Evolutionary conservation across 2,888 invertebrate species (phyloP), one percentile per base, ranked within the genome.

Genomic region (Lamellibrachia satsuma): DNA sequence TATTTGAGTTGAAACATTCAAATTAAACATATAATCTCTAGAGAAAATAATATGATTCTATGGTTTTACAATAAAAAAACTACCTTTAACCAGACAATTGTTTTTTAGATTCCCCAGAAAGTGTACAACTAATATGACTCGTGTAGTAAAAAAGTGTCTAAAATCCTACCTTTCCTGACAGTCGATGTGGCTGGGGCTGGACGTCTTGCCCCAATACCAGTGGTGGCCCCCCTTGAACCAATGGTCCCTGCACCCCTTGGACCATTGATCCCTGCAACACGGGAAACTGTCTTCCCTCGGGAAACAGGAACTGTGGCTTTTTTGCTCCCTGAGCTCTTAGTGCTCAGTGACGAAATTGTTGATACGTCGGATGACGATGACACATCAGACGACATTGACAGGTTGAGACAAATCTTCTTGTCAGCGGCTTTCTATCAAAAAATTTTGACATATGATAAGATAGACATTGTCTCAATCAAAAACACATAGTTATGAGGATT

Each of bases 351-450:
- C n/a, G 75, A 75, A 15, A 75, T 22, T 4, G 75, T 75, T n/a
- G 75, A 75, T n/a, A 75, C 0, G 75, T 75, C 75, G 22, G 75
- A 75, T 15, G 75, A 3, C n/a, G 75, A 75, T 75, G 75, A 75
- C 75, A 75, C 75, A n/a, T 75, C 75, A 22, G 75, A 75, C 22
- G 75, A 75, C 75, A 75, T 75, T n/a, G 75, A 75, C 75, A 75
- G 75, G 75, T 75, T 75, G 22, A 75, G 22, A n/a, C 75, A 75
- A 6, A 75, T 75, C 75, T 75, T 75, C 75, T 75, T 75, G 75
- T 75, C 75, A 75, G 75, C 15, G 22, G 75, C 75, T 22, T 75
- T 75, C 75, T 75, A n/a, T 75, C 3, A 4, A 75, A 15, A 75
- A 3, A 6, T 3, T 6, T 22, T 75, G 39, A 39, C 39, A 39